phyloP scores from a whole-genome alignment of 2,797 vertebrate genomes.

The Microctenopoma steveboyesi region DNA sequence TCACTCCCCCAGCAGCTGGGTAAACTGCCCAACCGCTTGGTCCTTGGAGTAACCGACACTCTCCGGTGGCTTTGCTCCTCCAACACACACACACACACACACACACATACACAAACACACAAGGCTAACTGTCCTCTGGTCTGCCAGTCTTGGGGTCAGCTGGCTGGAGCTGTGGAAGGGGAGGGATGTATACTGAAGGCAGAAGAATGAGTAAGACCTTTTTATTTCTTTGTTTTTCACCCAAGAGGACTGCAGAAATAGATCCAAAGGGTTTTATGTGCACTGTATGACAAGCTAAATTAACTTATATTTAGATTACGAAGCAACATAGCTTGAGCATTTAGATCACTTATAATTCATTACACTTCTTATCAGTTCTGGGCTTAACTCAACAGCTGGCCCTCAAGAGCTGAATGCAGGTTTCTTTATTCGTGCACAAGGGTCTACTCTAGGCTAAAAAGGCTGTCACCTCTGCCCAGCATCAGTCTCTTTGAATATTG shows the following conservation, averaged over 20 bases:
- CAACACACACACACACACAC: conserved; percentile 23
- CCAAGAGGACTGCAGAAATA: conserved; percentile 22
- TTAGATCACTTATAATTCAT: conserved; percentile 18
- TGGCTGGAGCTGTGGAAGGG: conserved; percentile 59
- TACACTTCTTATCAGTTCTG: conserved; percentile 26
- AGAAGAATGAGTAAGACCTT: conserved; percentile 63
- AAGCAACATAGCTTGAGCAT: not conserved
- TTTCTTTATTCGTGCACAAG: conserved; percentile 59
- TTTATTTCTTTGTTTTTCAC: conserved; percentile 72
- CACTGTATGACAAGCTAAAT: conserved; percentile 36
- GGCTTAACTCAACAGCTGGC: conserved; percentile 69
- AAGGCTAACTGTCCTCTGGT: conserved; percentile 71
- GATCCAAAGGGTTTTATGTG: conserved; percentile 29
- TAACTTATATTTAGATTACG: not conserved
- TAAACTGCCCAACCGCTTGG: conserved; percentile 86
- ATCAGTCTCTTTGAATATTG: conserved; percentile 82
- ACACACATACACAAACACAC: conserved; percentile 37
- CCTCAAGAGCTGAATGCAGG: conserved; percentile 53
- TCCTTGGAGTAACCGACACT: conserved; percentile 80
- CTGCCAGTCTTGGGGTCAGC: conserved; percentile 74
- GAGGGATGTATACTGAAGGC: conserved; percentile 32
- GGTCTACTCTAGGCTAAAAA: conserved; percentile 72
- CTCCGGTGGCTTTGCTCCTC: conserved; percentile 65
- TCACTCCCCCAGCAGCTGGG: conserved; percentile 83
- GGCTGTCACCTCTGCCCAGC: conserved; percentile 71